phyloP scores from a whole-genome alignment of 2,888 invertebrate genomes.

The Drosophila ezoana region DNA sequence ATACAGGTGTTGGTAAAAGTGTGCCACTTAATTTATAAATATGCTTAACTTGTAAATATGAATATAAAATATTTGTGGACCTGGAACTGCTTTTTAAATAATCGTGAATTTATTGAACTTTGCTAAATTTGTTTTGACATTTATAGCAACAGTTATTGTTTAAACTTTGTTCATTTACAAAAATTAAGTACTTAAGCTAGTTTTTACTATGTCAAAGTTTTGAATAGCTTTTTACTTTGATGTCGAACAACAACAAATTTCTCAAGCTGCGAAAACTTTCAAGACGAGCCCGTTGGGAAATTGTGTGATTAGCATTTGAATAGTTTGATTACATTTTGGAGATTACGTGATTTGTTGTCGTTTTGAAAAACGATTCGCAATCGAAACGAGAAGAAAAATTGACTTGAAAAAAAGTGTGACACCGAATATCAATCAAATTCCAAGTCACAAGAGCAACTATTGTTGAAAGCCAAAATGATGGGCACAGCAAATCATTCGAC shows the following conservation, averaged over 20 bases:
- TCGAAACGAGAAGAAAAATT: constrained; percentile 14
- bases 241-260: constrained; percentile 54
- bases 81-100: too few relatives aligned
- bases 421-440: constrained; percentile 68
- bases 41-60: too few relatives aligned
- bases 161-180: constrained; percentile 1
- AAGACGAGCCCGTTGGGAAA: constrained; percentile 36
- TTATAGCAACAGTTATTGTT: neutral
- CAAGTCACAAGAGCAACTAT: constrained; percentile 29
- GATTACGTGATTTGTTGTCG: constrained; percentile 64
- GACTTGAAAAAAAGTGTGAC: constrained; percentile 34
- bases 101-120: too few relatives aligned
- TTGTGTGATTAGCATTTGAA: constrained; percentile 61
- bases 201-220: constrained; percentile 14
- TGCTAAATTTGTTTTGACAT: too few relatives aligned
- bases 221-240: constrained; percentile 11
- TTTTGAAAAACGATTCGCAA: constrained; percentile 25
- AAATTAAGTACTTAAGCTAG: constrained; percentile 26
- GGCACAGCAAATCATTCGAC: constrained; percentile 27
- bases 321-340: constrained; percentile 42
- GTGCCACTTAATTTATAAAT: too few relatives aligned
- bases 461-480: constrained; percentile 38
- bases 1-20: too few relatives aligned
- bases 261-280: constrained; percentile 47
- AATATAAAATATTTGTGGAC: too few relatives aligned